A percentile compares a stretch with the other conserved stretches of the same genome.
These are phyloP conservation scores for Phrynosoma blainvillii DNA, from an alignment of 2,113 vertebrate species.

Conservation along the genomic window DNA sequence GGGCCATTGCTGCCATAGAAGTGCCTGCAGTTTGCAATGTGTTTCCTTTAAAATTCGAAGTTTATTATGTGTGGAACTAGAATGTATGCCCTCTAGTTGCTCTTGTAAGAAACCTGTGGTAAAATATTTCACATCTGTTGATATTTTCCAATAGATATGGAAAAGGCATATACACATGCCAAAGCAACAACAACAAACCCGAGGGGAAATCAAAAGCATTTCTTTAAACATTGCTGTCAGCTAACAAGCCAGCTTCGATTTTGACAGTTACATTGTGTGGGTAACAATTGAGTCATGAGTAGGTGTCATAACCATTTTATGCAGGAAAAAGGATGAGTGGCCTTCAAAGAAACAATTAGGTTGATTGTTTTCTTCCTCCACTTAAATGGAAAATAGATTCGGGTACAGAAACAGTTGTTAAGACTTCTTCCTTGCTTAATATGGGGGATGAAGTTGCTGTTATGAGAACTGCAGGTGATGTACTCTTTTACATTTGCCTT, in stretches of 20 bases:
- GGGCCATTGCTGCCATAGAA: background rate
- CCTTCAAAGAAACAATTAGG: constrained; percentile 71
- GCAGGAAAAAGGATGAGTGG: constrained; percentile 69
- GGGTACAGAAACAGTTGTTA: constrained; percentile 48
- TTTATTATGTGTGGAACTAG: background rate
- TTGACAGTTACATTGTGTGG: background rate
- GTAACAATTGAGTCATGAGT: constrained; percentile 19
- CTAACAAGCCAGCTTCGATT: constrained; percentile 12
- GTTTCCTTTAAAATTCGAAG: background rate
- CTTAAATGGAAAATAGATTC: constrained; percentile 70
- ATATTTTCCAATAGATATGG: constrained; percentile 42
- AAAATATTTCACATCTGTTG: constrained; percentile 4
- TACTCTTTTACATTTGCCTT: constrained; percentile 21
- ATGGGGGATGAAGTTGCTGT: constrained; percentile 26
- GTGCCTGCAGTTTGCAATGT: background rate
- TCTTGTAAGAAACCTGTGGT: constrained; percentile 6
- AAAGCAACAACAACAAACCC: background rate
- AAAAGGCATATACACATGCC: background rate
- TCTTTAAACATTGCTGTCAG: constrained; percentile 42
- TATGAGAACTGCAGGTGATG: constrained; percentile 35
- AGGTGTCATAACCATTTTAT: constrained; percentile 63
- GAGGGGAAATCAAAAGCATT: background rate
- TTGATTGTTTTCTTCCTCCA: constrained; percentile 64
- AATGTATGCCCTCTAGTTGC: background rate
- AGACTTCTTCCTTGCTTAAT: constrained; percentile 61